Evolutionary conservation across 1,140 invertebrate species (phyloP).

Genomic region (Heliconius hewitsoni): DNA sequence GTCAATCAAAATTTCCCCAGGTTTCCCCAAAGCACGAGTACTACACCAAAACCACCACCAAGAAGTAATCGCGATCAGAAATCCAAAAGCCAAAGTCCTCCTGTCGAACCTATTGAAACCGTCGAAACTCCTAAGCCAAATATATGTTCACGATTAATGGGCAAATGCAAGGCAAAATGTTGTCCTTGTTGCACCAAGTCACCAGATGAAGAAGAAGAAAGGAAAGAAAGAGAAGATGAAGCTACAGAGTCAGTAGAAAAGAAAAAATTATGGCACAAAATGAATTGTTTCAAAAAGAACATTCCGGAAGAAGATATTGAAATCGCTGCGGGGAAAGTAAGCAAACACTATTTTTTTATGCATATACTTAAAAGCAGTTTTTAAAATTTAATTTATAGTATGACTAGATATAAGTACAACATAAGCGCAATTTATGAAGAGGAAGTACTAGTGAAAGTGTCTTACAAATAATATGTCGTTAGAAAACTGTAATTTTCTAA

Average conservation of each 20-base stretch:
- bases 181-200: conserved; percentile 64
- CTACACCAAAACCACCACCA: conserved; percentile 69
- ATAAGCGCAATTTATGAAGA: background rate
- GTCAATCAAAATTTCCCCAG: conserved; percentile 39
- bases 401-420: background rate
- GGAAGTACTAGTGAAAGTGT: conserved; percentile 5
- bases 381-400: background rate
- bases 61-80: conserved; percentile 54
- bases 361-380: no score
- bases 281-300: conserved; percentile 69
- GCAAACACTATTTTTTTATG: conserved; percentile 17
- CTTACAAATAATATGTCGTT: background rate
- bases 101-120: conserved; percentile 29
- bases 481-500: background rate
- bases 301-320: conserved; percentile 57
- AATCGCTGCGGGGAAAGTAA: conserved; percentile 68
- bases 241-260: conserved; percentile 28
- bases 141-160: conserved; percentile 63
- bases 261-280: conserved; percentile 55
- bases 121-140: conserved; percentile 54
- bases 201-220: conserved; percentile 39
- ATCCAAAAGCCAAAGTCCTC: conserved; percentile 39
- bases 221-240: conserved; percentile 32
- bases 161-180: conserved; percentile 67
- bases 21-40: conserved; percentile 74